These are phyloP conservation scores for Synanceia verrucosa DNA, from an alignment of 2,797 vertebrate species.

Conservation along the genomic window DNA sequence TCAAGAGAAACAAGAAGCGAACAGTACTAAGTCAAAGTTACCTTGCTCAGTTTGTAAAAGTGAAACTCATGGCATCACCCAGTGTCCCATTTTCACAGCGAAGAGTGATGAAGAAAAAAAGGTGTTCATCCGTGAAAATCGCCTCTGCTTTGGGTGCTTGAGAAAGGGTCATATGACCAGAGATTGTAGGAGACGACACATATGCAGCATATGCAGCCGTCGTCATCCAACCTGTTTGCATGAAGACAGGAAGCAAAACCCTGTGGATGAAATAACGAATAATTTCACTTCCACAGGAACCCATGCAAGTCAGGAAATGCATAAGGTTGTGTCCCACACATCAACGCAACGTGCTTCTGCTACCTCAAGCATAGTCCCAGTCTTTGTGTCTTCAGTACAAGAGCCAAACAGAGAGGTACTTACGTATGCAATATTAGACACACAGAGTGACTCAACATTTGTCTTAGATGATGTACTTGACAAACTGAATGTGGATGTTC, in stretches of 20 bases:
- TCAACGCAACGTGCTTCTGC: constrained; percentile 5
- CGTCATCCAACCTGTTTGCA: constrained; percentile 49
- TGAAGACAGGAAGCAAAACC: neutral
- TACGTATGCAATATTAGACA: constrained; percentile 33
- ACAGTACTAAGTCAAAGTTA: no score
- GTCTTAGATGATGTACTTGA: neutral
- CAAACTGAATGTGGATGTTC: no score
- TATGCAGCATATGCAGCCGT: constrained; percentile 20
- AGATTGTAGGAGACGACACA: constrained; percentile 41
- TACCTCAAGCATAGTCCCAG: constrained; percentile 52
- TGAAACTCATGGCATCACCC: no score
- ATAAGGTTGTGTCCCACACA: constrained; percentile 23
- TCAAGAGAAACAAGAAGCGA: no score
- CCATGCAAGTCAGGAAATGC: neutral
- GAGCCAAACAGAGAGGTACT: constrained; percentile 44
- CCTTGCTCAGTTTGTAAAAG: no score
- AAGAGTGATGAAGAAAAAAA: no score
- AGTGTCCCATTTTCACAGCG: no score
- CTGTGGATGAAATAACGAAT: neutral
- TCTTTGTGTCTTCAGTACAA: constrained; percentile 34
- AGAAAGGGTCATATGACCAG: constrained; percentile 42
- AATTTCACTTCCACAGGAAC: neutral
- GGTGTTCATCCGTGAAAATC: no score
- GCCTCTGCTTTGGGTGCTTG: constrained; percentile 35
- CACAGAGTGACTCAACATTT: constrained; percentile 49